These are phyloP conservation scores for Cephus pulcher DNA, from an alignment of 2,888 invertebrate genomes.

Conservation along the genomic window DNA sequence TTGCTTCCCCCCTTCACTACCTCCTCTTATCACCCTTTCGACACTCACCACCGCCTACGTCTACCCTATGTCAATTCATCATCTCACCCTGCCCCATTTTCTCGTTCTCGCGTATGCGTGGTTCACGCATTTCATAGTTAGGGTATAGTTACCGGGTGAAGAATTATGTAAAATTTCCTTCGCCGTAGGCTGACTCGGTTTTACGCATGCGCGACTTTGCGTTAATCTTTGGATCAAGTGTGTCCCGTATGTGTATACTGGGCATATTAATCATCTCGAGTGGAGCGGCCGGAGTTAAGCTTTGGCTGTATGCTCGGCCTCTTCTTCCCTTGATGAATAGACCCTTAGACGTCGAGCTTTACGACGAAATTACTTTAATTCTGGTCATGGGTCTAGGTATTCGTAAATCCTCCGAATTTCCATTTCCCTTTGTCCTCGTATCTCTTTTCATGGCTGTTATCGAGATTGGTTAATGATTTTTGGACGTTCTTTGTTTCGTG, in stretches of 20 bases:
- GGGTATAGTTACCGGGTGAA: neutral
- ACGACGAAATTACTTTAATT: neutral
- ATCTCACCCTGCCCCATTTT: neutral
- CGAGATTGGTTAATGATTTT: neutral
- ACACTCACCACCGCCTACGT: neutral
- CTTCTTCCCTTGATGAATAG: neutral
- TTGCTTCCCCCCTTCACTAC: neutral
- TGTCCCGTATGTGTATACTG: neutral
- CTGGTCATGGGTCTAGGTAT: neutral
- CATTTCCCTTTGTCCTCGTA: neutral
- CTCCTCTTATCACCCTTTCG: neutral
- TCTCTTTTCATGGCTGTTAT: neutral
- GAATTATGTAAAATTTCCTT: neutral
- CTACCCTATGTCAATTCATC: neutral
- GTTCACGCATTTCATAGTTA: neutral
- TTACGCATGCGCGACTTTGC: neutral
- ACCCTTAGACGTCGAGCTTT: neutral
- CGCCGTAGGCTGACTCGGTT: neutral
- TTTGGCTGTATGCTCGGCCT: neutral
- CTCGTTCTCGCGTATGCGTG: neutral
- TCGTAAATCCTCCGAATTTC: neutral
- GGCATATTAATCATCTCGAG: constrained; percentile 33
- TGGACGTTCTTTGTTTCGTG: no score
- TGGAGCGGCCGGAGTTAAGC: constrained; percentile 3
- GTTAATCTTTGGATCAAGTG: neutral